Base-by-base conservation (phyloP, 2,797 vertebrate species). In the Leptatherina wallacei region DNA sequence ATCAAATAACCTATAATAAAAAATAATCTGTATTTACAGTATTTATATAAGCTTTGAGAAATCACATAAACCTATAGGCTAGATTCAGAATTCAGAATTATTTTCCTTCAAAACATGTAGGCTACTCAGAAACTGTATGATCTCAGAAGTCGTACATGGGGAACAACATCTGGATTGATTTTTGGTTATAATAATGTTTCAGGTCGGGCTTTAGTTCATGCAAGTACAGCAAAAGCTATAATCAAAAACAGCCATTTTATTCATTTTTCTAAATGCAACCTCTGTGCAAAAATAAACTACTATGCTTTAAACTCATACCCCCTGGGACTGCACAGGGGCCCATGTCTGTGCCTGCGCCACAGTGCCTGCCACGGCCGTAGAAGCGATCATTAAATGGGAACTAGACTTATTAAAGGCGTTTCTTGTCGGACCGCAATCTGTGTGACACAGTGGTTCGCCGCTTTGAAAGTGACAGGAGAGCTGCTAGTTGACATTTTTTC, bases 341-440 rank as follows among this genome's bases (percentile, higher is more conserved):
- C 47, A 38, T 24, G 11, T 22, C 62, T 65, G 69, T 9, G 30
- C 29, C 38, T 9, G 52, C 55, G n/a, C 52, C 69, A 57, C 67
- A 49, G 47, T 10, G 2, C 44, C 16, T 8, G n/a, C 44, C 16
- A 44, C 42, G n/a, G 58, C 22, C 35, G 24, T 10, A 22, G 60
- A 73, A 60, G 61, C 49, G 9, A 35, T 57, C 40, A 69, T 62
- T 52, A 63, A 30, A 35, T 47, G 61, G 90, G 90, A 93, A 91
- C 88, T 0, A 0, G 1, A 38, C 30, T 63, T 61, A 40, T 66
- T 32, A 38, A 52, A 1, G 7, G 20, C 6, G 76, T 77, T 89
- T 87, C 77, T 55, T 0, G 6, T 77, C 88, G 91, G 88, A 89
- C 78, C 57, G 11, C 32, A 59, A 65, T 89, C 24, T 3, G 71